A percentile compares a stretch with the other conserved stretches of the same genome.
These are phyloP conservation scores for Miichthys miiuy DNA, from an alignment of 2,797 vertebrate genomes.

Conservation along the genomic window DNA sequence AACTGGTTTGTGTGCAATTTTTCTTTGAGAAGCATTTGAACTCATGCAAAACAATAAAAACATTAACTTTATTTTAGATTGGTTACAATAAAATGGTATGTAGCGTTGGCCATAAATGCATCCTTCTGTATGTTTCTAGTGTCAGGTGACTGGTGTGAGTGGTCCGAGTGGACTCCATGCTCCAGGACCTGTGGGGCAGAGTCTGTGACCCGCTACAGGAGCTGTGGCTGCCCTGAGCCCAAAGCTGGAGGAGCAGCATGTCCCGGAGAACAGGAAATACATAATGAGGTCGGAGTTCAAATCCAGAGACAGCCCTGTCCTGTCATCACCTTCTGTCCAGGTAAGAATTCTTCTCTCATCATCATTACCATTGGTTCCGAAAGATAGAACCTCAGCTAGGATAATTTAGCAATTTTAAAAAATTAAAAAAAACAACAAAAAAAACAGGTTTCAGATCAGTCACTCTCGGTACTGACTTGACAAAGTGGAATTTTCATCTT, in stretches of 20 bases:
- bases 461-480: neutral
- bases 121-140: constrained; percentile 72
- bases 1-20: neutral
- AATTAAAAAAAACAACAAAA: no score
- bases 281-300: constrained; percentile 82
- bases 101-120: neutral
- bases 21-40: neutral
- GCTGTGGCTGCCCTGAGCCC: constrained; percentile 88
- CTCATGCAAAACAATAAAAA: neutral
- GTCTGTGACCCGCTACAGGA: constrained; percentile 86
- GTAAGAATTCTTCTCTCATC: constrained; percentile 62
- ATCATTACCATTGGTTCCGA: neutral
- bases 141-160: constrained; percentile 89
- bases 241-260: constrained; percentile 83
- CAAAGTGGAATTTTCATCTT: neutral
- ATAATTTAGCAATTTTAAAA: no score
- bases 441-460: neutral
- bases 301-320: constrained; percentile 87
- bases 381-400: neutral
- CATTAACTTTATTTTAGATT: neutral
- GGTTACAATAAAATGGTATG: neutral
- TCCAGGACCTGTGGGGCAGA: constrained; percentile 89
- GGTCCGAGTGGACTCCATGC: constrained; percentile 90
- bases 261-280: constrained; percentile 78
- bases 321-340: constrained; percentile 85